phyloP scores from a whole-genome alignment of 2,888 invertebrate genomes.

The Synanthedon tipuliformis region DNA sequence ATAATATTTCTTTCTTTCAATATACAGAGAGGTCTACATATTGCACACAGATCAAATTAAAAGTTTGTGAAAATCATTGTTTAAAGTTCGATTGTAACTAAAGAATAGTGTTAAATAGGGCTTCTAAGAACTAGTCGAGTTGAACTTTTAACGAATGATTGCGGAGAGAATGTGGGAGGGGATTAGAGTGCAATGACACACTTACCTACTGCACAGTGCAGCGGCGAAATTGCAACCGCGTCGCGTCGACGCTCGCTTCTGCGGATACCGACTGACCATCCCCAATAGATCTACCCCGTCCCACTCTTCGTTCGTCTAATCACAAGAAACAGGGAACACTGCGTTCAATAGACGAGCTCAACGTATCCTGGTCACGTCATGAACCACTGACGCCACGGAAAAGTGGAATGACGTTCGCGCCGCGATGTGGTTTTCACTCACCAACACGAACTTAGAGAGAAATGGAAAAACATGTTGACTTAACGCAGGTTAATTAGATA shows the following conservation, averaged over 20 bases:
- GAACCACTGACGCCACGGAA: constrained; percentile 59
- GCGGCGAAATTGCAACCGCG: constrained; percentile 55
- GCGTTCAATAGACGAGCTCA: constrained; percentile 27
- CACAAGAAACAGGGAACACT: constrained; percentile 16
- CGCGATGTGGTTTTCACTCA: constrained; percentile 62
- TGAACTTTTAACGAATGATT: constrained; percentile 60
- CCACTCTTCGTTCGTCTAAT: constrained; percentile 13
- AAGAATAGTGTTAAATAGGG: constrained; percentile 5
- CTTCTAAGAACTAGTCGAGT: constrained; percentile 32
- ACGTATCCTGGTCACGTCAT: constrained; percentile 32
- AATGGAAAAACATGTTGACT: constrained; percentile 45
- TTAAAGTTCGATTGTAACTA: background rate
- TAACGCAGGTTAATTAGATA: constrained; percentile 20
- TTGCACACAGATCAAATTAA: too few species aligned
- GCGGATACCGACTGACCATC: constrained; percentile 39
- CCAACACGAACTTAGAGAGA: constrained; percentile 53
- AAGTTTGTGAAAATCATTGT: too few species aligned
- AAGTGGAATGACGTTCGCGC: constrained; percentile 67
- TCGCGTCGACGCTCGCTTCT: constrained; percentile 40
- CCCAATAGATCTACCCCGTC: constrained; percentile 29
- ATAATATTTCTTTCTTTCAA: too few species aligned
- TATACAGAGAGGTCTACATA: too few species aligned
- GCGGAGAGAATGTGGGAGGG: constrained; percentile 48
- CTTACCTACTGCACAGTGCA: constrained; percentile 65
- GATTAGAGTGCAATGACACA: constrained; percentile 66